Base-by-base conservation (phyloP, 1,140 invertebrate species). In the Archegozetes longisetosus region DNA sequence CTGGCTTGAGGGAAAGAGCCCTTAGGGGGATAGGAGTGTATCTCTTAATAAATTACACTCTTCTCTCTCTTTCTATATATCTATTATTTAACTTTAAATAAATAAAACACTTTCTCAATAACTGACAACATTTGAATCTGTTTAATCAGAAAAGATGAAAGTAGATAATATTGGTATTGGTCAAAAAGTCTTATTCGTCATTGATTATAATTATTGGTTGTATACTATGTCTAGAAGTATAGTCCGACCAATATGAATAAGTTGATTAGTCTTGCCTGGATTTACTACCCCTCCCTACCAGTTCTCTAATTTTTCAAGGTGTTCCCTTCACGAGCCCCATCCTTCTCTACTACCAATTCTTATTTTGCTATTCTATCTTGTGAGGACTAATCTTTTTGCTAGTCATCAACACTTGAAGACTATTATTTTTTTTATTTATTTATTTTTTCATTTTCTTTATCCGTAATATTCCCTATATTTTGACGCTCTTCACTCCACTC, bases 11-110 rank as follows among this genome's bases (percentile, higher is more conserved):
- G 56, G 62, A 65, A 58, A 51, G 55, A 50, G 58, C 56, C 54
- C 49, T 51, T 51, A 53, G 61, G 66, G 59, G 57, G 63, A 48
- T 48, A 62, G 56, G 60, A 62, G 62, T 57, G 51, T 9, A 48
- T 55, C 2, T 55, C 32, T 40, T 40, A 40, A 40, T 40, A 40
- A 40, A 40, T 40, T 40, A 40, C 32, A 40, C 32, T 9, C 32
- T 40, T n/a, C 32, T 40, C 17, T 40, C 32, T 17, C 6, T 9
- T 9, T 17, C 32, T 17, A 40, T 40, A 9, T 17, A 40, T 6
- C 6, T 40, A 17, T 9, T 40, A 17, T 9, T 40, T 40, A 17
- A 9, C 32, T 40, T 17, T 9, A 40, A 40, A 40, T 40, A 6
- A 9, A 9, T 9, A 40, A 40, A 40, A 40, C 32, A 40, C 32